A percentile compares a stretch with the other conserved stretches of the same genome.
phyloP scores from a whole-genome alignment of 2,888 invertebrate genomes.

The Lymantria dispar region DNA sequence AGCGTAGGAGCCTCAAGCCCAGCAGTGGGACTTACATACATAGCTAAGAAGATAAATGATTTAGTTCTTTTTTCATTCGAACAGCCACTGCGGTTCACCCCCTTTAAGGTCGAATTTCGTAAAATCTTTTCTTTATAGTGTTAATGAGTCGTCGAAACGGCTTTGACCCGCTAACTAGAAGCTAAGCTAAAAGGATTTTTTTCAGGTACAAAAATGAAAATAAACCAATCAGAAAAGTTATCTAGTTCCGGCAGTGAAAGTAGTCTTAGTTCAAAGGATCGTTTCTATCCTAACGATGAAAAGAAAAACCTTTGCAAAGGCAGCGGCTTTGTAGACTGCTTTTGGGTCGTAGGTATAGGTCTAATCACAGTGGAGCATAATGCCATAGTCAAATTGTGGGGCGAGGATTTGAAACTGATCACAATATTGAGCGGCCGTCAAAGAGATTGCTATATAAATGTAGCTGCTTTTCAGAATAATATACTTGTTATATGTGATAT shows the following conservation, averaged over 20 bases:
- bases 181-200: conserved; percentile 4
- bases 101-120: no score
- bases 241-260: conserved; percentile 59
- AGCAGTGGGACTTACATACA: no score
- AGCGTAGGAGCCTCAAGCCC: no score
- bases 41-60: no score
- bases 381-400: conserved; percentile 69
- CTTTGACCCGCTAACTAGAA: no score
- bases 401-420: conserved; percentile 45
- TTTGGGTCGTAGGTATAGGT: conserved; percentile 53
- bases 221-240: conserved; percentile 44
- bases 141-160: no score
- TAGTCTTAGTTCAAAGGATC: conserved; percentile 52
- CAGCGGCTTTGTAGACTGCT: conserved; percentile 59
- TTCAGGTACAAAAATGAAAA: conserved; percentile 56
- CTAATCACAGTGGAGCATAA: conserved; percentile 67
- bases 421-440: conserved; percentile 62
- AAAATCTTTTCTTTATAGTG: no score
- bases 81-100: no score
- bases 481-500: conserved; percentile 66
- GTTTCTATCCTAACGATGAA: conserved; percentile 52
- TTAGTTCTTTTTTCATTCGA: no score
- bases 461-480: conserved; percentile 59
- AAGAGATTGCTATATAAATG: conserved; percentile 50
- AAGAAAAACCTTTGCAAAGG: conserved; percentile 47